Base-by-base conservation (phyloP, 2,797 vertebrate genomes). In the Sparidentex hasta region DNA sequence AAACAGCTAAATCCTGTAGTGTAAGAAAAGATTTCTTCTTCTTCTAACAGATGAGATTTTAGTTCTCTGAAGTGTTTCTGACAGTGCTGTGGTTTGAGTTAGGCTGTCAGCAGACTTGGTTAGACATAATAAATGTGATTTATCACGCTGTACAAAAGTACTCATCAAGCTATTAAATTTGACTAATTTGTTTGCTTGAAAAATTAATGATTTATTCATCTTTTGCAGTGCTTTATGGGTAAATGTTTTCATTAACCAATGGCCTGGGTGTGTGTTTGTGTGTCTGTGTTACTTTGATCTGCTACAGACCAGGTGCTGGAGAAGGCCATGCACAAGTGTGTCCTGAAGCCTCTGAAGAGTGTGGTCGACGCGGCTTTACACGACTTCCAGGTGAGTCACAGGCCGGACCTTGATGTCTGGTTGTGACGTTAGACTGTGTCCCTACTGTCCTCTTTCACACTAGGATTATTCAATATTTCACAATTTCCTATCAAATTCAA, bases 291-390 rank as follows among this genome's bases (percentile, higher is more conserved):
- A 11, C 14, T 84, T 12, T 77, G 56, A 16, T 71, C 55, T 0
- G 71, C 87, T 90, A 67, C 95, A 99, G 98, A 99, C 93, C 95
- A 95, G 69, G 97, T 99, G 52, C 90, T 99, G 86, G 98, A 99
- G 91, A 99, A 99, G 78, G 98, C 98, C 87, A 99, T 99, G 97
- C 97, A 99, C 89, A 99, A 99, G 87, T 99, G 98, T 80, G 98
- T 99, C 87, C 87, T 99, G 90, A 99, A 99, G 89, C 98, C 97
- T 0, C 88, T 99, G 90, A 98, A 97, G 91, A 91, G 94, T 11
- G 95, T 97, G 51, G 95, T 99, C 23, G 97, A 98, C 70, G 90
- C 83, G 0, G 96, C 96, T 84, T 83, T 99, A 83, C 96, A 96
- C 74, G 96, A 97, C 85, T 99, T 99, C 87, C 97, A 98, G 77